Base-by-base conservation (phyloP, 2,113 vertebrate species). In the Mesitornis unicolor region DNA sequence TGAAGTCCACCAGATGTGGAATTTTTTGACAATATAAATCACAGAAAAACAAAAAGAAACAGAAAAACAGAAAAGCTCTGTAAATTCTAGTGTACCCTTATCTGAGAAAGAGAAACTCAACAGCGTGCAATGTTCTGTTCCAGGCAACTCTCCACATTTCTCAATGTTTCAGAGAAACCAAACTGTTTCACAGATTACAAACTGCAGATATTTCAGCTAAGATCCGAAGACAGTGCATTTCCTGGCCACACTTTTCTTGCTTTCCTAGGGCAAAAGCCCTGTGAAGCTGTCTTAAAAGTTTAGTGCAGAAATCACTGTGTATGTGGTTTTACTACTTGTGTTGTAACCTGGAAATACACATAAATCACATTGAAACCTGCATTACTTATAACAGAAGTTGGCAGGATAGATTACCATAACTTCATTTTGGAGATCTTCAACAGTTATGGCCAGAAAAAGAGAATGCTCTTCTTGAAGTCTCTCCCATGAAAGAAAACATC, bases 71-170 rank as follows among this genome's bases (percentile, higher is more conserved):
- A n/a, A 13, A 59, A 69, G 3, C 11, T 40, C 13, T 51, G 5
- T 33, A 69, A 56, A 38, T 56, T 5, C 7, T 36, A 33, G 9
- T 7, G 2, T 65, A 31, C 74, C 3, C 3, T 84, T 77, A 77
- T 35, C 24, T 88, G 13, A n/a, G 61, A 59, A 84, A 68, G 12
- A 73, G 25, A 77, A 92, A 40, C 16, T 63, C 48, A 40, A 9
- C 3, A 3, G 38, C 54, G 13, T 3, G 4, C 3, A 21, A 22
- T 48, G 50, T 15, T 69, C 0, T 0, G 7, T 69, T 73, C 4
- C 35, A 65, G 36, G 29, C 6, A 82, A 29, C 6, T 35, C 40
- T 22, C 4, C 24, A 36, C 21, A 31, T 75, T 69, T 78, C n/a
- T 56, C 25, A 4, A 2, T 28, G 42, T 92, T 92, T 82, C 64